phyloP scores from a whole-genome alignment of 1,140 invertebrate genomes.

The Archivesica marissinica region DNA sequence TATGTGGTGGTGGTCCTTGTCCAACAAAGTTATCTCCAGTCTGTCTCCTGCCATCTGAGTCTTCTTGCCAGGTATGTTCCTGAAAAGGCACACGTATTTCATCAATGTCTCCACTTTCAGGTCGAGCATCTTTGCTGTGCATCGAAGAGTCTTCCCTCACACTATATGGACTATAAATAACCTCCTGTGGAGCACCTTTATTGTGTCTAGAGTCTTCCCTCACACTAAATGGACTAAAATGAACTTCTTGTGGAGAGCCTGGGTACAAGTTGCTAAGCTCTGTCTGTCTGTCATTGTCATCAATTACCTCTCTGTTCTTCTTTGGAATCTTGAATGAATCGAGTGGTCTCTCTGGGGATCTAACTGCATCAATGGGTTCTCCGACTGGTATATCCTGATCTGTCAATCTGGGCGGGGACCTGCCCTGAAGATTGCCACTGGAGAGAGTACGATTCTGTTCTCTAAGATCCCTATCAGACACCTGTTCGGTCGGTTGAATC shows the following conservation, averaged over 20 bases:
- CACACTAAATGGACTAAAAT: background rate
- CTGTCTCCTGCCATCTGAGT: background rate
- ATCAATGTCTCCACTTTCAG: background rate
- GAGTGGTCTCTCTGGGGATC: conserved; percentile 43
- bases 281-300: background rate
- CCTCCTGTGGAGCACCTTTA: conserved; percentile 26
- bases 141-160: conserved; percentile 30
- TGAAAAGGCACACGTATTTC: background rate
- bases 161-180: background rate
- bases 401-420: background rate
- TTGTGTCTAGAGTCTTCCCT: conserved; percentile 23
- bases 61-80: conserved; percentile 19
- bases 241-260: conserved; percentile 30
- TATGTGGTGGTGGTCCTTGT: conserved; percentile 29
- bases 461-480: background rate
- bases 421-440: background rate
- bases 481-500: background rate
- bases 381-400: background rate
- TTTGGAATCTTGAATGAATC: conserved; percentile 54
- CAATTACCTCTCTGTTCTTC: conserved; percentile 10
- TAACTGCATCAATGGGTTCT: background rate
- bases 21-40: background rate
- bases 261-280: conserved; percentile 50
- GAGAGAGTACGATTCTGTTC: no score
- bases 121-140: background rate